Base-by-base conservation (phyloP, 2,888 invertebrate species). In the Tenthredo mesomela region DNA sequence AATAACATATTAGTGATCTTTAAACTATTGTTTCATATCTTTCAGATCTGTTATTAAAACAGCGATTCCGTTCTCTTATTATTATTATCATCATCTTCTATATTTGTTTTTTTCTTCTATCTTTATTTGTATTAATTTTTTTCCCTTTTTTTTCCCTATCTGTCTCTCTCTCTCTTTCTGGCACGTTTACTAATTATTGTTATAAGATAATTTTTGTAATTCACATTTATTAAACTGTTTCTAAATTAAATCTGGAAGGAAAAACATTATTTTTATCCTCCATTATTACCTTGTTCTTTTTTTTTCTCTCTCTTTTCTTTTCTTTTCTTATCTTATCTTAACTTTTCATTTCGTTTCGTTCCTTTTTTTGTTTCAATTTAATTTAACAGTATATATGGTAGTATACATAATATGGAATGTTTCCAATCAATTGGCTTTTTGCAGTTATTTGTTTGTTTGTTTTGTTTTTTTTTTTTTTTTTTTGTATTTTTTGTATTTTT, bases 391-490 rank as follows among this genome's bases (percentile, higher is more conserved):
- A 75, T n/a, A n/a, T n/a, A n/a, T 29, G 75, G 47, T 75, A 50
- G 15, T 75, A 37, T 37, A 37, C 37, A 37, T 12, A 50, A 37
- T 78, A 78, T 54, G 78, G 78, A 78, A 78, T 78, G 65, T 82
- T 82, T 82, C 82, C 65, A 82, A 82, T 82, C 65, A 29, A 65
- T 82, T 82, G 82, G 82, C 82, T 82, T 65, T 29, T 43, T 37
- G 37, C 40, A 21, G 50, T 71, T 77, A 33, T 67, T 33, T n/a
- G 29, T 18, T 50, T 7, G 0, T 50, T 77, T 54, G n/a, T 25
- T 2, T 29, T 50, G 37, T 40, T 47, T 21, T 2, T 5, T 12
- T 21, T 43, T 21, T 47, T 73, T n/a, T n/a, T 73, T 25, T 21
- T 73, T 43, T 2, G 29, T 33, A 33, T 40, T 47, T 21, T 2